A percentile compares a stretch with the other conserved stretches of the same genome.
Evolutionary conservation across 2,113 vertebrate species (phyloP).

Genomic region (Ceyx margarethae): DNA sequence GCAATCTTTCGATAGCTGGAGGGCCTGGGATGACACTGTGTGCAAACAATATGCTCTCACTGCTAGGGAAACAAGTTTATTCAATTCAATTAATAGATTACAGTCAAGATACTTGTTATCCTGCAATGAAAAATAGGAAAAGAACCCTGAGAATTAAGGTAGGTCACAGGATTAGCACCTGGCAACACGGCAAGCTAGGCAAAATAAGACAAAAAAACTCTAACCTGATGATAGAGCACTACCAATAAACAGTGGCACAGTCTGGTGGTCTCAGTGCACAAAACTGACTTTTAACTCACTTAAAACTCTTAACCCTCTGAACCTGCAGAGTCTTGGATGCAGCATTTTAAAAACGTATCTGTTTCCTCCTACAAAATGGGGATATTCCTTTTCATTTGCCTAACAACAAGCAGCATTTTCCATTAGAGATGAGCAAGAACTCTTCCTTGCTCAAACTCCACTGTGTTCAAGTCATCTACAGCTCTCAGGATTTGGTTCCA

Average conservation of each 20-base stretch:
- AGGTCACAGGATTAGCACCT: conserved; percentile 72
- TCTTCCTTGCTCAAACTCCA: background rate
- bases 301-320: background rate
- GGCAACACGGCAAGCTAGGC: conserved; percentile 35
- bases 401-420: background rate
- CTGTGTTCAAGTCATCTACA: background rate
- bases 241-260: background rate
- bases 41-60: conserved; percentile 87
- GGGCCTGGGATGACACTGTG: conserved; percentile 89
- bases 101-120: conserved; percentile 89
- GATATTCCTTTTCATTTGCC: background rate
- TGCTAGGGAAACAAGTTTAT: conserved; percentile 94
- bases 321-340: background rate
- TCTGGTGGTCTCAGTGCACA: background rate
- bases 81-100: conserved; percentile 99
- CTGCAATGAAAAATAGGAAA: conserved; percentile 77
- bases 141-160: conserved; percentile 75
- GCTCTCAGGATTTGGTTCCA: background rate
- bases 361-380: background rate
- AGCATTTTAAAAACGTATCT: background rate
- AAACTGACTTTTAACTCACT: background rate
- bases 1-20: conserved; percentile 89
- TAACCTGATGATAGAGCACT: background rate
- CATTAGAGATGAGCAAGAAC: background rate
- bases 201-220: conserved; percentile 1